A percentile compares a stretch with the other conserved stretches of the same genome.
Evolutionary conservation across 1,140 invertebrate species (phyloP).

Genomic region (Rhizoglyphus robini): DNA sequence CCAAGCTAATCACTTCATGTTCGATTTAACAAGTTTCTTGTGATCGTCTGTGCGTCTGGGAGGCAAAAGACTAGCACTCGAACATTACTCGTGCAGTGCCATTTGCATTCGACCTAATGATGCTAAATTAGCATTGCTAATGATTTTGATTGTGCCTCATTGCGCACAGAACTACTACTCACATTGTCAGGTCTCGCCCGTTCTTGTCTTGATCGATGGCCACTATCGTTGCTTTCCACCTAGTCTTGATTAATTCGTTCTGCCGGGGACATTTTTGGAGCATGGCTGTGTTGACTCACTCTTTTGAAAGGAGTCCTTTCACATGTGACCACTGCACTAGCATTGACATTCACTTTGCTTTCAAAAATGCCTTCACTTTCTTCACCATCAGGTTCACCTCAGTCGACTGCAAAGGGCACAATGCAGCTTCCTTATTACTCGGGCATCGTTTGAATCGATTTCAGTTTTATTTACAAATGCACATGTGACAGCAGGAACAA

Average conservation of each 20-base stretch:
- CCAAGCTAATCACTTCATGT: background rate
- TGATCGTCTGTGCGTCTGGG: background rate
- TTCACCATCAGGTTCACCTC: too few relatives aligned
- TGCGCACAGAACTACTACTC: too few relatives aligned
- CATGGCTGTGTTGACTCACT: background rate
- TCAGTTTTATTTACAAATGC: too few relatives aligned
- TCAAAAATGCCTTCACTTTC: too few relatives aligned
- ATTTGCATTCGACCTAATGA: constrained; percentile 13
- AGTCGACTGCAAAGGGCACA: too few relatives aligned
- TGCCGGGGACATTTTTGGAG: background rate
- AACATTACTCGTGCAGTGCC: background rate
- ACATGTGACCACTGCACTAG: background rate
- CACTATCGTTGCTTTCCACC: background rate
- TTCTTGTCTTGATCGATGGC: too few relatives aligned
- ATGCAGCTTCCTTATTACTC: too few relatives aligned
- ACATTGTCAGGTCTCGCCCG: too few relatives aligned
- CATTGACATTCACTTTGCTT: background rate
- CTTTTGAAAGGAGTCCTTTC: background rate
- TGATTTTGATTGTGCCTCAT: constrained; percentile 3
- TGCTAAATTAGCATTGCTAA: too few relatives aligned
- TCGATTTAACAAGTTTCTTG: background rate
- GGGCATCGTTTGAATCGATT: too few relatives aligned
- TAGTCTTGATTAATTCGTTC: background rate
- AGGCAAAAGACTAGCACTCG: background rate
- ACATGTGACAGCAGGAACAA: too few relatives aligned